Conservation (phyloP, 2,797 vertebrate genomes). For the Ara ararauna region DNA sequence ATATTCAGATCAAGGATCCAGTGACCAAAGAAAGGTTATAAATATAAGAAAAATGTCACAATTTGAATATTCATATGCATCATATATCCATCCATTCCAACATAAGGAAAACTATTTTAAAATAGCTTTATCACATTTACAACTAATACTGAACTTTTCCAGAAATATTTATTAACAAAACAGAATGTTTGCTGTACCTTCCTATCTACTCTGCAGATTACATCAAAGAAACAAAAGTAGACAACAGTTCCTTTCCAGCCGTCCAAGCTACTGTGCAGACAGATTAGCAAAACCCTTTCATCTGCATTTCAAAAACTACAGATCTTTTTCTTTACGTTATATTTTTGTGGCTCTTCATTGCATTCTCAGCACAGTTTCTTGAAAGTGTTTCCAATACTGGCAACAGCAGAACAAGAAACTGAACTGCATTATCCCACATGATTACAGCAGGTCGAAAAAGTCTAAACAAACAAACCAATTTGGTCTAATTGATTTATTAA, state of each 20-base stretch:
- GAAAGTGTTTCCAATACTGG: neutral
- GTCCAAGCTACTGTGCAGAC: neutral
- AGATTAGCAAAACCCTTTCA: neutral
- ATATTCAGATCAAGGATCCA: constrained; percentile 61
- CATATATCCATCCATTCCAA: neutral
- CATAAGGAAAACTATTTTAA: constrained; percentile 8
- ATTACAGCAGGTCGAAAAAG: neutral
- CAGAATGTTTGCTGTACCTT: neutral
- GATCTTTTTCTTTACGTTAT: neutral
- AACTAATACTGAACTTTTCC: neutral
- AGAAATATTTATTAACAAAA: neutral
- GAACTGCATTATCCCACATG: neutral
- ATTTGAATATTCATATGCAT: neutral
- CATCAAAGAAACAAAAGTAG: neutral
- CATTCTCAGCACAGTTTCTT: neutral
- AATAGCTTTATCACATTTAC: neutral
- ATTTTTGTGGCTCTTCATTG: neutral
- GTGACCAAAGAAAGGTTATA: constrained; percentile 63
- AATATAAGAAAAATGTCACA: constrained; percentile 30
- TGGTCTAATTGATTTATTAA: neutral
- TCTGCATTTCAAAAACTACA: neutral
- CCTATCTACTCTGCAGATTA: neutral
- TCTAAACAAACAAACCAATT: neutral
- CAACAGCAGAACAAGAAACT: neutral
- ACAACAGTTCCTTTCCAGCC: neutral